Conservation (phyloP, 2,113 vertebrate genomes). For the Bostrychus sinensis region DNA sequence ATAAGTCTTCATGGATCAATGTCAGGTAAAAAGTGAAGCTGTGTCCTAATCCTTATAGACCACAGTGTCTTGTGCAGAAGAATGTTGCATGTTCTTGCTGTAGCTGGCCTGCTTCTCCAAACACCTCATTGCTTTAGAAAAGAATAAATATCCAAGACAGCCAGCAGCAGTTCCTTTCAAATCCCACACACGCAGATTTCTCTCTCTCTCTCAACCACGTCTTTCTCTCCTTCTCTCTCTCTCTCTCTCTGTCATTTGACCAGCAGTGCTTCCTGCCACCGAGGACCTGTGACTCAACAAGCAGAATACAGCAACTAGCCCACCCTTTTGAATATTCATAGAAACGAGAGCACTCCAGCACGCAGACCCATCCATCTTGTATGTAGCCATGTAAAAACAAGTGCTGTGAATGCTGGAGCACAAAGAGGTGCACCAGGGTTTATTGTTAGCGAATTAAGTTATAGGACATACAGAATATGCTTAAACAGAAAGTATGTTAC, state of each 20-base stretch:
- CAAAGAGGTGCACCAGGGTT: neutral
- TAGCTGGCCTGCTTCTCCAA: conserved; percentile 68
- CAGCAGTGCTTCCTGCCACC: conserved; percentile 79
- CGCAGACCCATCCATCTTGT: conserved; percentile 57
- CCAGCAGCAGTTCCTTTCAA: conserved; percentile 78
- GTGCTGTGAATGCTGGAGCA: conserved; percentile 17
- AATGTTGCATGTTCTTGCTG: conserved; percentile 58
- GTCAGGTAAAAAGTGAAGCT: conserved; percentile 39
- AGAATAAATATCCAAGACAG: conserved; percentile 77
- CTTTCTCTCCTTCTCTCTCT: conserved; percentile 37
- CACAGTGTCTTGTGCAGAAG: conserved; percentile 40
- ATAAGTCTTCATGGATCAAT: conserved; percentile 27
- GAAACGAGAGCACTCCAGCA: conserved; percentile 64
- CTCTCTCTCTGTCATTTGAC: conserved; percentile 76
- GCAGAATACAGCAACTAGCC: conserved; percentile 71
- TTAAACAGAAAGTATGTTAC: no score
- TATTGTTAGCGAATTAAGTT: neutral
- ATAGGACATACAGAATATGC: neutral
- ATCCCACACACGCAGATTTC: conserved; percentile 69
- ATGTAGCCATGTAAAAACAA: conserved; percentile 49
- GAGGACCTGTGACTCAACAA: conserved; percentile 81
- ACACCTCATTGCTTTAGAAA: conserved; percentile 77
- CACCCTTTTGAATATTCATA: conserved; percentile 78
- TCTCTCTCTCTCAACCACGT: conserved; percentile 43
- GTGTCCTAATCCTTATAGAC: conserved; percentile 32